Base-by-base conservation (phyloP, 2,113 vertebrate genomes). In the Proterorhinus semilunaris region DNA sequence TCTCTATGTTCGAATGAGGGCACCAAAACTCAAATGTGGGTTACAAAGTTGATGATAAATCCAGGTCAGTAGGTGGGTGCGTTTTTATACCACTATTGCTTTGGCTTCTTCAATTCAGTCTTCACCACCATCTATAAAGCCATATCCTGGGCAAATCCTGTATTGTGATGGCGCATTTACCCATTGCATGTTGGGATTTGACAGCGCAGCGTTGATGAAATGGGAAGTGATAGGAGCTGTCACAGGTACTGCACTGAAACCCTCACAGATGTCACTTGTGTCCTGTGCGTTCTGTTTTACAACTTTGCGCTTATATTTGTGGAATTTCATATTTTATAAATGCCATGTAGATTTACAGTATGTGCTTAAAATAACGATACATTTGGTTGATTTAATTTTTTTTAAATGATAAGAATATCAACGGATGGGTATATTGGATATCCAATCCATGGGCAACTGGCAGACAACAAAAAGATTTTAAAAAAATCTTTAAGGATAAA, bases 181-280 rank as follows among this genome's bases (percentile, higher is more conserved):
- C 64, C 36, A 45, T 68, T 74, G 81, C 70, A 54, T 83, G 75
- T 72, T 69, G 54, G 76, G 72, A 63, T 81, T 74, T 90, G 86
- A 91, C 87, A 84, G 76, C 65, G 62, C 63, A 46, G 75, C 52
- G 76, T 51, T 75, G 83, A 84, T 75, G 71, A 76, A 87, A 87
- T 88, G 71, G 75, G 76, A 83, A 84, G 81, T 47, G 71, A 83
- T 84, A 84, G 79, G 79, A 78, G 78, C 69, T 77, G 87, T 87
- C 83, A 77, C 78, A 85, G 88, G 81, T 74, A 69, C 82, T 69
- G 78, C 57, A 75, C 68, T 54, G 63, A 78, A 58, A 55, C 73
- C 75, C 46, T 13, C 62, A 80, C 64, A 65, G 52, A 70, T 62
- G 61, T 74, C 79, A 78, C 66, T 1, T 59, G 71, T 73, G 66